Percentiles rank a stretch among this genome's conserved stretches.
These are phyloP conservation scores for Coturnix japonica DNA, from an alignment of 2,113 vertebrate genomes.

Conservation along the genomic window DNA sequence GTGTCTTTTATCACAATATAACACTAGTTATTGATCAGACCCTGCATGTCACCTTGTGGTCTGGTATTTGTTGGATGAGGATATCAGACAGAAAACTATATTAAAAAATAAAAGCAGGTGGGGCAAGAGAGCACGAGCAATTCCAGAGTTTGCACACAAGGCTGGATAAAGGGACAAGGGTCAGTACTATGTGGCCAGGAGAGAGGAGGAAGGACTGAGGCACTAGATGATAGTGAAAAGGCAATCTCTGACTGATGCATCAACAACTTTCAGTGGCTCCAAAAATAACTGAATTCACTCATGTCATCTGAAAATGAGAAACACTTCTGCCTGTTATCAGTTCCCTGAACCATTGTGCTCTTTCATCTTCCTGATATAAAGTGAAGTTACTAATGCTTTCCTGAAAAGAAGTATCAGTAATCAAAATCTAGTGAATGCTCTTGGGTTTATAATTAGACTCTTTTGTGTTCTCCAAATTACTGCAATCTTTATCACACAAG, in stretches of 20 bases:
- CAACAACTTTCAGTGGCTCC: background rate
- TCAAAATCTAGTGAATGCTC: background rate
- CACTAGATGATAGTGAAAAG: background rate
- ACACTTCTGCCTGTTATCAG: background rate
- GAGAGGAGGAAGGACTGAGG: background rate
- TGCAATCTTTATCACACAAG: conserved; percentile 1
- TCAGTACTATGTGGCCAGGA: background rate
- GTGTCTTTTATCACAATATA: background rate
- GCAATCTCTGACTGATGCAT: background rate
- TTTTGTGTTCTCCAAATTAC: background rate
- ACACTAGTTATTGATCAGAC: background rate
- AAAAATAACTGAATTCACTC: background rate
- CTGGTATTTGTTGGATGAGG: background rate
- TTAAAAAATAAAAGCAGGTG: background rate
- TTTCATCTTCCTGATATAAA: background rate
- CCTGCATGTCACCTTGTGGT: background rate
- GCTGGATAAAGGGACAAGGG: background rate
- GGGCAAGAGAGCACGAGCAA: background rate
- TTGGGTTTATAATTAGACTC: background rate
- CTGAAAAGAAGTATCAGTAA: background rate
- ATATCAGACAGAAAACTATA: background rate
- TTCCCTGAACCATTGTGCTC: background rate
- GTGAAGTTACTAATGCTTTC: background rate
- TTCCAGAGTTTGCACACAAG: background rate
- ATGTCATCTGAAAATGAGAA: background rate